Conservation (phyloP, 2,888 invertebrate genomes). For the Tortrix viridana region DNA sequence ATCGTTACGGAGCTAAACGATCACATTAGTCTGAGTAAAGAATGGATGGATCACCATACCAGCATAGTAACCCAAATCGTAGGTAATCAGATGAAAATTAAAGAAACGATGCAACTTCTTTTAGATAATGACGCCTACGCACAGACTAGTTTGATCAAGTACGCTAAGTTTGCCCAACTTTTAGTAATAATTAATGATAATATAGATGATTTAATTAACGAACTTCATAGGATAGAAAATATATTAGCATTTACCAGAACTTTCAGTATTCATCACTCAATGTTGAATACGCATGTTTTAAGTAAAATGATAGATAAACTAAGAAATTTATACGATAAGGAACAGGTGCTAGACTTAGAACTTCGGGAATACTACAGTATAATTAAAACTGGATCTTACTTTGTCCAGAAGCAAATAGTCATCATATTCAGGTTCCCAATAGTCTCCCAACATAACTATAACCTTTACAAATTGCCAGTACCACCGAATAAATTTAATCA, state of each 20-base stretch:
- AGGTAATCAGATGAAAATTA: background rate
- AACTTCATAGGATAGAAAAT: constrained; percentile 26
- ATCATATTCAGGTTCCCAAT: constrained; percentile 3
- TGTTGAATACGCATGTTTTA: constrained; percentile 12
- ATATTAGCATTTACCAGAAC: constrained; percentile 28
- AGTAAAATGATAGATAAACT: constrained; percentile 1
- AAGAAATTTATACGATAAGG: background rate
- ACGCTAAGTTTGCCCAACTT: background rate
- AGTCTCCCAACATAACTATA: background rate
- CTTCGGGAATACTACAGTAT: constrained; percentile 1
- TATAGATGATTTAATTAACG: constrained; percentile 16
- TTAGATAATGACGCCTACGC: no score
- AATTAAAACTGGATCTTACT: background rate
- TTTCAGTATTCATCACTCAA: constrained; percentile 23
- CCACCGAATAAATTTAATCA: background rate
- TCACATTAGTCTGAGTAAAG: background rate
- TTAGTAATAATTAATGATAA: constrained; percentile 2
- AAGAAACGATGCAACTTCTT: background rate
- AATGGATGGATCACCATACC: background rate
- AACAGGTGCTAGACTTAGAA: background rate
- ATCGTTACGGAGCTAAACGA: background rate
- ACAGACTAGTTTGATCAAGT: background rate
- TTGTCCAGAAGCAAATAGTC: background rate
- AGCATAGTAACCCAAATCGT: background rate
- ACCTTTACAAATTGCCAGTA: background rate